phyloP scores from a whole-genome alignment of 2,888 invertebrate species.

The Leucophenga maculata region DNA sequence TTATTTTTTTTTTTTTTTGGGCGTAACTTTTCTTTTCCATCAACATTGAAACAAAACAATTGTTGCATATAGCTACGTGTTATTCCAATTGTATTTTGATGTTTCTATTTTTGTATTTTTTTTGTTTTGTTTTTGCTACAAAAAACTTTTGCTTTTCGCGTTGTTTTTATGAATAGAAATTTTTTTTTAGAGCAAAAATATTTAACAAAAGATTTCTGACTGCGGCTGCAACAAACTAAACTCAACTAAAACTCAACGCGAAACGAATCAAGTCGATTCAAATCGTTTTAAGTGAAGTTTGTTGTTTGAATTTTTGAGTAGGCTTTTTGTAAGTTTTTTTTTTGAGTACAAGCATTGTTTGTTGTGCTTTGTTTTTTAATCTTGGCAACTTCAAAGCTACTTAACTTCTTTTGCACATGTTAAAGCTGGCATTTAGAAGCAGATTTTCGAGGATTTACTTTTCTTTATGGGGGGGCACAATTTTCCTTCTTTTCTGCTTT shows the following conservation, averaged over 20 bases:
- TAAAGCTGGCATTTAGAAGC: constrained; percentile 46
- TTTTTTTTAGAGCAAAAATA: not conserved
- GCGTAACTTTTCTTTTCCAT: not conserved
- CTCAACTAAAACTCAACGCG: not conserved
- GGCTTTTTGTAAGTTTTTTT: constrained; percentile 9
- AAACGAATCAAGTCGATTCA: not conserved
- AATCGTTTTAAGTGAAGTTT: no score
- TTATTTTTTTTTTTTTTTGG: constrained; percentile 8
- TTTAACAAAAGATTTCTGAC: constrained; percentile 3
- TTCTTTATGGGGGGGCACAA: not conserved
- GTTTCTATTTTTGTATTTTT: no score
- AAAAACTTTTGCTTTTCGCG: not conserved
- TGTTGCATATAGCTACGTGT: not conserved
- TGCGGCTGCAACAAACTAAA: not conserved
- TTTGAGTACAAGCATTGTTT: constrained; percentile 42
- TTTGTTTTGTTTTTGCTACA: not conserved
- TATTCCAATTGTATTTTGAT: no score
- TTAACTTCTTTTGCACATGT: constrained; percentile 58
- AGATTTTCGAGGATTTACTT: constrained; percentile 1
- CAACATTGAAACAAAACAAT: not conserved
- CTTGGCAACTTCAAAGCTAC: constrained; percentile 61
- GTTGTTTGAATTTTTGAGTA: not conserved
- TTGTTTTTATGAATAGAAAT: not conserved
- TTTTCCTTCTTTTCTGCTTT: not conserved
- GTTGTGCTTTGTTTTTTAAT: constrained; percentile 59